Conservation (phyloP, 1,140 invertebrate genomes). For the Acromyrmex heyeri region DNA sequence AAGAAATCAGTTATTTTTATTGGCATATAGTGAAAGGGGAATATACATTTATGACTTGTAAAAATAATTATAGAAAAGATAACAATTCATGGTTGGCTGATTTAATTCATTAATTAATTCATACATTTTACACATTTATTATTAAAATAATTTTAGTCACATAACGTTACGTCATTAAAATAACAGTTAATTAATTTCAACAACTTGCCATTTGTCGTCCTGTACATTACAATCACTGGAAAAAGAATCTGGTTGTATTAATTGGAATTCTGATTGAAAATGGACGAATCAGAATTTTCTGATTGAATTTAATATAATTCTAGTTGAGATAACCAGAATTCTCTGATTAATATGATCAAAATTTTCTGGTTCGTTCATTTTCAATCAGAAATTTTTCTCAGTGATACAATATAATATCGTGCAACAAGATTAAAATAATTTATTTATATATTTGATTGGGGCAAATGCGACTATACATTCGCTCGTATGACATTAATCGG, state of each 20-base stretch:
- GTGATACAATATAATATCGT: not conserved
- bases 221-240: not conserved
- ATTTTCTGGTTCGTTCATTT: no score
- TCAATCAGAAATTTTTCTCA: no score
- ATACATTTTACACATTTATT: not conserved
- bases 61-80: not conserved
- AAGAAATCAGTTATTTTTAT: not conserved
- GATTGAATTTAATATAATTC: no score
- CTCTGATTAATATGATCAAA: no score
- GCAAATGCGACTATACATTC: not conserved
- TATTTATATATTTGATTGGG: not conserved
- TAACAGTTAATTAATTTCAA: not conserved
- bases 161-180: not conserved
- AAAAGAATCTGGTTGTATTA: no score
- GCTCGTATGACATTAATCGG: not conserved
- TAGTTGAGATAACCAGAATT: no score
- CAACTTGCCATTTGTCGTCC: not conserved
- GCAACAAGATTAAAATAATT: not conserved
- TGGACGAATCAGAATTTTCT: no score
- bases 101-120: not conserved
- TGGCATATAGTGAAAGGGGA: not conserved
- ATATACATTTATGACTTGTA: not conserved
- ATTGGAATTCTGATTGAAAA: no score
- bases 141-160: not conserved
- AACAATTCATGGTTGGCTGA: not conserved